phyloP scores from a whole-genome alignment of 2,797 vertebrate genomes.

The Lithobates pipiens region DNA sequence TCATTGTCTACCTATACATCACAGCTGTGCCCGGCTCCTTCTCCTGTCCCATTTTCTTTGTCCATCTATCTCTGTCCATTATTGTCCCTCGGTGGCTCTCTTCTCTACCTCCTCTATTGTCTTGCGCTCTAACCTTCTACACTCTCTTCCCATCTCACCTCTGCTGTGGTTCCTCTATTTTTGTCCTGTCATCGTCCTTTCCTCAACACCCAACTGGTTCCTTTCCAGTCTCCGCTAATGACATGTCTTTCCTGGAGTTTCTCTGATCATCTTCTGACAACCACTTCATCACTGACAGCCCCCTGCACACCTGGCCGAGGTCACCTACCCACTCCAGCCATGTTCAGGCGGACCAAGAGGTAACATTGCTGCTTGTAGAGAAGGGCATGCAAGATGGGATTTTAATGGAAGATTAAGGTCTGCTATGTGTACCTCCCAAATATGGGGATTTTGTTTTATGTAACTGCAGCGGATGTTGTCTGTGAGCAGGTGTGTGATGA shows the following conservation, averaged over 20 bases:
- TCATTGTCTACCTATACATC: slow-evolving; percentile 1
- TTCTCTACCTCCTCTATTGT: background rate
- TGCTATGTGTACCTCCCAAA: background rate
- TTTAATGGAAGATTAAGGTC: background rate
- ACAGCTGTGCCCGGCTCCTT: background rate
- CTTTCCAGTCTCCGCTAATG: background rate
- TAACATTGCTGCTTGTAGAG: slow-evolving; percentile 12
- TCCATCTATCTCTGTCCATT: background rate
- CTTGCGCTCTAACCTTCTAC: background rate
- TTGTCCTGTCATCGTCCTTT: background rate
- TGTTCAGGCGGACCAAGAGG: slow-evolving; percentile 46
- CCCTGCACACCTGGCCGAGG: slow-evolving; percentile 32
- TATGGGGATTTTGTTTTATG: background rate
- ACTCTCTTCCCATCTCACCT: background rate
- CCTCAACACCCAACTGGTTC: background rate
- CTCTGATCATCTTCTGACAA: background rate
- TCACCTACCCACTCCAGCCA: slow-evolving; percentile 29
- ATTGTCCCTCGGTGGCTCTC: background rate
- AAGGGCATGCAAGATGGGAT: background rate
- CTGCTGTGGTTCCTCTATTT: too few relatives aligned
- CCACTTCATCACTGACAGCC: background rate
- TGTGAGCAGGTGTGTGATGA: background rate
- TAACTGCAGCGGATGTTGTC: background rate
- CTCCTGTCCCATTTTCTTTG: background rate
- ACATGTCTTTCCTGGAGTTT: background rate